A percentile compares a stretch with the other conserved stretches of the same genome.
Evolutionary conservation across 2,888 invertebrate genomes (phyloP).

Genomic region (Xanthorhoe spadicearia): DNA sequence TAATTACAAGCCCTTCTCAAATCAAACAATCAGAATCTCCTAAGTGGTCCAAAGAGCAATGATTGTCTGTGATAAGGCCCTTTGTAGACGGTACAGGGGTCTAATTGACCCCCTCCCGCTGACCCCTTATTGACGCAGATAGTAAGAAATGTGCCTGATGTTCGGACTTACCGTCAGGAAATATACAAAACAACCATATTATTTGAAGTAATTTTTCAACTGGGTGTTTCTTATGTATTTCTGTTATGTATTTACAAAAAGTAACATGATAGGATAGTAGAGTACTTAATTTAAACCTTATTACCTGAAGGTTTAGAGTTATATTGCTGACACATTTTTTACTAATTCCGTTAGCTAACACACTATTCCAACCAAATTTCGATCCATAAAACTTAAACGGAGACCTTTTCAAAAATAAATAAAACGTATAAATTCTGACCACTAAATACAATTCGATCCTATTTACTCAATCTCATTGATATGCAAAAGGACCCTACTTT

Average conservation of each 20-base stretch:
- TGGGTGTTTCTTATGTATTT: too few relatives aligned
- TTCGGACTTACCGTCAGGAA: not conserved
- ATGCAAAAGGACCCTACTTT: constrained; percentile 10
- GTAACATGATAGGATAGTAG: too few relatives aligned
- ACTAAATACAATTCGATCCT: constrained; percentile 1
- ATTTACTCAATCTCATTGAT: not conserved
- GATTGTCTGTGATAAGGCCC: constrained; percentile 13
- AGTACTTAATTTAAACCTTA: too few relatives aligned
- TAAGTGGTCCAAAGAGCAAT: constrained; percentile 10
- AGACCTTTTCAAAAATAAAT: not conserved
- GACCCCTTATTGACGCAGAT: constrained; percentile 1
- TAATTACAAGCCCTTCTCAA: not conserved
- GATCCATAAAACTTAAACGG: too few relatives aligned
- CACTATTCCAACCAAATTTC: too few relatives aligned
- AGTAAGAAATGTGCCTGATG: constrained; percentile 9
- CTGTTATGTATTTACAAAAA: too few relatives aligned
- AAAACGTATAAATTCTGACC: not conserved
- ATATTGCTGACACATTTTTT: too few relatives aligned
- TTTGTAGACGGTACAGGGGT: constrained; percentile 8
- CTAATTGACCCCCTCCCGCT: constrained; percentile 18
- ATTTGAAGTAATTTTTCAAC: too few relatives aligned
- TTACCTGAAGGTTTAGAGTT: too few relatives aligned
- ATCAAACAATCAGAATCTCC: constrained; percentile 1
- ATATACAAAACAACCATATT: too few relatives aligned
- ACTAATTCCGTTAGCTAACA: too few relatives aligned